phyloP scores from a whole-genome alignment of 2,113 vertebrate species.

The Hypomesus transpacificus region DNA sequence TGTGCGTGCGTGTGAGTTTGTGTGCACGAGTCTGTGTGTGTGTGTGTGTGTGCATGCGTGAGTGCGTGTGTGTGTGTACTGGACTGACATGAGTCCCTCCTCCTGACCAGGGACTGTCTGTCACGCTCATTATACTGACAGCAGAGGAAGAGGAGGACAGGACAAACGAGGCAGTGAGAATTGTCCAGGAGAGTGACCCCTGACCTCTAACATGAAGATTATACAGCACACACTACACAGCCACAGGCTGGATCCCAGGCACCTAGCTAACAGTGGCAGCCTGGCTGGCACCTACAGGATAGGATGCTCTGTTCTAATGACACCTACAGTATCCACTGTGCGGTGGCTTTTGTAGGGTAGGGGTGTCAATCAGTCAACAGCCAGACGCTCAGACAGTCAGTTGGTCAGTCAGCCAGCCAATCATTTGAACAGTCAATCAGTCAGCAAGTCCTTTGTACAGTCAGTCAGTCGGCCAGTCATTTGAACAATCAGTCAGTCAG shows the following conservation, averaged over 20 bases:
- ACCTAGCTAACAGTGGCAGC: no score
- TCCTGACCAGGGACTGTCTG: conserved; percentile 27
- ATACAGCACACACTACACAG: not conserved
- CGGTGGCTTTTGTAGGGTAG: conserved; percentile 29
- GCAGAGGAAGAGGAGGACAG: conserved; percentile 49
- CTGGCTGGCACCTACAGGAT: no score
- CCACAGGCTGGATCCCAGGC: not conserved
- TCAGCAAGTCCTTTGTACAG: no score
- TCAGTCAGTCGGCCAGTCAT: no score
- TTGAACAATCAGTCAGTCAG: conserved; percentile 9
- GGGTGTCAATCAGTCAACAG: conserved; percentile 30
- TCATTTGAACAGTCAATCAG: no score
- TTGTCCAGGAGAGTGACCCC: conserved; percentile 42
- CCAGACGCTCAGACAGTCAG: no score
- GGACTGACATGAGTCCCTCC: not conserved
- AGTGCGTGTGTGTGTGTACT: no score
- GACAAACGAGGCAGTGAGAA: conserved; percentile 51
- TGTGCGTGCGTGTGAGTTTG: no score
- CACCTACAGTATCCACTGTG: conserved; percentile 7
- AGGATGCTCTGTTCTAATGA: no score
- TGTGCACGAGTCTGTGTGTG: no score
- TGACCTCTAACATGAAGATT: conserved; percentile 30
- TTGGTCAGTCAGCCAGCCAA: no score
- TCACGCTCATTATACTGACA: conserved; percentile 56
- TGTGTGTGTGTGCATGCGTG: no score